phyloP scores from a whole-genome alignment of 2,797 vertebrate species.

The Spinus olivaceus region DNA sequence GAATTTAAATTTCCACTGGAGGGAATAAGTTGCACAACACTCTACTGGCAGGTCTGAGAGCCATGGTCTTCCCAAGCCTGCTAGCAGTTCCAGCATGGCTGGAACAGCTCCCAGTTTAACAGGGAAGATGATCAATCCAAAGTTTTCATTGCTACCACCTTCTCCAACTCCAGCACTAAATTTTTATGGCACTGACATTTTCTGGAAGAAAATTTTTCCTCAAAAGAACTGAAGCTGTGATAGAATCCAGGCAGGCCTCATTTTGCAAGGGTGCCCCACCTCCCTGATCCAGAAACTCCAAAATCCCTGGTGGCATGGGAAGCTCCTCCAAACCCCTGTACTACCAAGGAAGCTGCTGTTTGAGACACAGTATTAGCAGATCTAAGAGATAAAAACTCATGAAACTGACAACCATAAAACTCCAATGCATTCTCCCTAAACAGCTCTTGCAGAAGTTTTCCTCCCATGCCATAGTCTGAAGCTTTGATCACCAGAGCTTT shows the following conservation, averaged over 20 bases:
- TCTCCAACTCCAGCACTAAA: neutral
- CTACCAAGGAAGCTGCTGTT: neutral
- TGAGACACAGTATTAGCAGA: neutral
- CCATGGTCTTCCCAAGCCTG: neutral
- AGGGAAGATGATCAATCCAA: neutral
- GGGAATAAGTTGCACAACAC: neutral
- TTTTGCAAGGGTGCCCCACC: neutral
- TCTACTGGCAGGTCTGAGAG: neutral
- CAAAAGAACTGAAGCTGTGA: neutral
- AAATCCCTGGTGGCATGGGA: neutral
- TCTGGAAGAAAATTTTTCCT: neutral
- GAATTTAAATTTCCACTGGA: neutral
- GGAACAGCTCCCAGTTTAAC: neutral
- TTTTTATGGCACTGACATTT: neutral
- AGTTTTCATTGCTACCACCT: neutral
- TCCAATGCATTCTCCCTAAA: neutral
- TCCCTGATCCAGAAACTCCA: neutral
- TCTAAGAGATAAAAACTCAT: neutral
- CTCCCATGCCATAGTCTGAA: neutral
- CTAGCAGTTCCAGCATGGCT: neutral
- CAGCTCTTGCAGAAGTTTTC: neutral
- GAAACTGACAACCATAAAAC: neutral
- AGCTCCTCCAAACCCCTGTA: neutral
- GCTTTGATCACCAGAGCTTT: neutral
- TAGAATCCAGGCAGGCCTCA: neutral